Evolutionary conservation across 2,888 invertebrate species (phyloP).

Genomic region (Quadroppia sp.): DNA sequence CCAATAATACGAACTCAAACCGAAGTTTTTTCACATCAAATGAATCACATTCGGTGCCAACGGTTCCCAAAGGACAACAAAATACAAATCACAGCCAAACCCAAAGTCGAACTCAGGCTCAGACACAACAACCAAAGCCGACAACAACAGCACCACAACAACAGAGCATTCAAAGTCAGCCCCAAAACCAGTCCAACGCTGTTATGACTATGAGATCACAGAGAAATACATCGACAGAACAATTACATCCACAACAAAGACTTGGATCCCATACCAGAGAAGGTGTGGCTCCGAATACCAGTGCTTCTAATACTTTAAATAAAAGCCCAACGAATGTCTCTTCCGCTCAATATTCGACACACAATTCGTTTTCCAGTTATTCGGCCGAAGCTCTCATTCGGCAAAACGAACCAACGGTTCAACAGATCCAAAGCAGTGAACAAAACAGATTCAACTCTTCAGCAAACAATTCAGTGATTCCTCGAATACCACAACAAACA

Average conservation of each 20-base stretch:
- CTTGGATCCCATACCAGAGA: neutral
- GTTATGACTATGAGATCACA: conserved; percentile 11
- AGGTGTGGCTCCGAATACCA: neutral
- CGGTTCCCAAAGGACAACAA: neutral
- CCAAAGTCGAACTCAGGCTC: neutral
- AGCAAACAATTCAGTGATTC: neutral
- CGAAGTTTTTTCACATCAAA: conserved; percentile 12
- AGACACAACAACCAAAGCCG: neutral
- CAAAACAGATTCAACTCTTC: conserved; percentile 18
- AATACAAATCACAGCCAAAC: neutral
- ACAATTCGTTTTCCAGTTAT: conserved; percentile 35
- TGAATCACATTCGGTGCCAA: neutral
- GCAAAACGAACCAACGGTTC: conserved; percentile 9
- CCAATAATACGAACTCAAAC: neutral
- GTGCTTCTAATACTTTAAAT: neutral
- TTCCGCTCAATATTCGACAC: conserved; percentile 28
- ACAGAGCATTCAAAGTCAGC: neutral
- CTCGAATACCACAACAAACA: conserved; percentile 10
- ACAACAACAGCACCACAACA: neutral
- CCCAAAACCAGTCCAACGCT: neutral
- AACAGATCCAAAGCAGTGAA: neutral
- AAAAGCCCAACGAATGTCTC: neutral
- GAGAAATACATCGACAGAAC: conserved; percentile 16
- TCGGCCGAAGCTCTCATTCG: conserved; percentile 42
- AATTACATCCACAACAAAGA: conserved; percentile 8